These are phyloP conservation scores for Allacma fusca DNA, from an alignment of 2,888 invertebrate genomes.

Conservation along the genomic window DNA sequence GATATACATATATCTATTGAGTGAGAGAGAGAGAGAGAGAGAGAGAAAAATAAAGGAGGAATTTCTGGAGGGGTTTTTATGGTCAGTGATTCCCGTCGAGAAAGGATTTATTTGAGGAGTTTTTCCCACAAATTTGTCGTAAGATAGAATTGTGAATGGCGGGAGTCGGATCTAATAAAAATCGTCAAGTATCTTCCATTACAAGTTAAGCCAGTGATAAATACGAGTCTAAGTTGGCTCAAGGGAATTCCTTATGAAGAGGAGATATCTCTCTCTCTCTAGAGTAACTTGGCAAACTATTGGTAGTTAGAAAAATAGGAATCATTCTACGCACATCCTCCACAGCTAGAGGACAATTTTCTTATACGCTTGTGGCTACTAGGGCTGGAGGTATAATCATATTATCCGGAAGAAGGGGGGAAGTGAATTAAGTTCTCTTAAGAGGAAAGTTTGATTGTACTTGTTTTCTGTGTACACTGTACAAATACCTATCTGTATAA, in stretches of 20 bases:
- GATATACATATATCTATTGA: neutral
- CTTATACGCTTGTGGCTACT: neutral
- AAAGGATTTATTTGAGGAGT: constrained; percentile 38
- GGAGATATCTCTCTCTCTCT: too few species aligned
- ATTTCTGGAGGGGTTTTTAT: constrained; percentile 34
- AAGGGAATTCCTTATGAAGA: neutral
- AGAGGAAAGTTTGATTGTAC: neutral
- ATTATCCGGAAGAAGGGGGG: neutral
- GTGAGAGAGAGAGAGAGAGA: too few species aligned
- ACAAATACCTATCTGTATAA: too few species aligned
- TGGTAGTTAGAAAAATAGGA: neutral
- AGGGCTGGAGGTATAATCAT: neutral
- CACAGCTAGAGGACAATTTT: neutral
- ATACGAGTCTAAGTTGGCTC: constrained; percentile 25
- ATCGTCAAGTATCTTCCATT: constrained; percentile 34
- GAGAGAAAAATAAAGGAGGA: constrained; percentile 18
- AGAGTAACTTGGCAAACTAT: neutral
- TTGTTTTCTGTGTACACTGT: too few species aligned
- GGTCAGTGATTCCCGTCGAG: constrained; percentile 36
- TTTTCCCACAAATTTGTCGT: constrained; percentile 34
- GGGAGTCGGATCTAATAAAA: constrained; percentile 41
- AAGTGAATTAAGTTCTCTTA: neutral
- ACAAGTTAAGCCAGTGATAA: constrained; percentile 14
- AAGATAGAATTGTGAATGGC: constrained; percentile 34
- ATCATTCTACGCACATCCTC: constrained; percentile 11